Evolutionary conservation across 2,888 invertebrate genomes (phyloP), one percentile per base, ranked within the genome.

Genomic region (Phania funesta): DNA sequence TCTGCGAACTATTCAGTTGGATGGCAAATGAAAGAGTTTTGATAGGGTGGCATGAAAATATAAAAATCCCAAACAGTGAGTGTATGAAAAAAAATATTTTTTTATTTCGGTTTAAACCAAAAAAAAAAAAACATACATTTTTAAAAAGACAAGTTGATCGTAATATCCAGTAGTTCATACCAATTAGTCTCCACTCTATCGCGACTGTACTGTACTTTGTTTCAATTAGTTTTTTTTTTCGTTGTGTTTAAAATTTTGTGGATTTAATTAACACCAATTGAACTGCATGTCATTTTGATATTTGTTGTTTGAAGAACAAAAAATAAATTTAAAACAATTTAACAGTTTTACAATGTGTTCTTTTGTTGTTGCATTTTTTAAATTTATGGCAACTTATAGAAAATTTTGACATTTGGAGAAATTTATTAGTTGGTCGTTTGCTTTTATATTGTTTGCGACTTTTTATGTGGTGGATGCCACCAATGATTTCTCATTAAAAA

Each of bases 241-340:
- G 68, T 26, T 80, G 86, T 85, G 85, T 38, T 38, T 38, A 86
- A 84, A 86, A 85, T 88, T 87, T 88, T 89, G 88, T 90, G 90
- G 90, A 90, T 90, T 90, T 91, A 90, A 90, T 90, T 90, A 90
- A 90, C 91, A 90, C 89, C 90, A 90, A 90, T 91, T 90, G 91
- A 91, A 90, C 90, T 90, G 90, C 89, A 88, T 90, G 89, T 90
- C 89, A 70, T 52, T 70, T 75, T 64, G 44, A 68, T 56, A 68
- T 64, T 64, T 58, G 7, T 48, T 46, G 3, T 48, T 65, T 73
- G 11, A 24, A 18, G 22, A 65, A 29, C n/a, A 29, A 54, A 62
- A 81, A 60, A 67, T 74, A 76, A 83, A 77, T 76, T 67, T 77
- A 64, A 77, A 73, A 68, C 62, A 81, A 60, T 60, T 68, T 62